A percentile compares a stretch with the other conserved stretches of the same genome.
These are phyloP conservation scores for Loris lydekkerianus DNA, from an alignment of 2,797 vertebrate species.

Conservation along the genomic window DNA sequence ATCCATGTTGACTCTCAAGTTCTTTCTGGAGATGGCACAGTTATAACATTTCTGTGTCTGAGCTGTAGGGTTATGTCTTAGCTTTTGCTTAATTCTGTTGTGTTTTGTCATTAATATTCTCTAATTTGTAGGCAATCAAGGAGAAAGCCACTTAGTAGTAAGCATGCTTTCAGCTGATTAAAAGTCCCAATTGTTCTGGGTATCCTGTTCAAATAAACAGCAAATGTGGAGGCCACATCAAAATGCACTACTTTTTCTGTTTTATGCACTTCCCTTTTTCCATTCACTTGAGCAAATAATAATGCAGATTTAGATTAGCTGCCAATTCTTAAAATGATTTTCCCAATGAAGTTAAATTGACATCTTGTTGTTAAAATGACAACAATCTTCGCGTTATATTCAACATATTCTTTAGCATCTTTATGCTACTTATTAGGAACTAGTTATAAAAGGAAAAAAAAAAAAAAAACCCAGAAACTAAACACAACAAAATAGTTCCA, in stretches of 20 bases:
- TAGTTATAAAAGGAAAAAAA: background rate
- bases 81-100: constrained; percentile 61
- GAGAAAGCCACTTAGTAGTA: constrained; percentile 49
- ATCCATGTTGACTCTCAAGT: constrained; percentile 65
- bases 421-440: constrained; percentile 37
- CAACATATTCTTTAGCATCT: constrained; percentile 43
- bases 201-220: constrained; percentile 63
- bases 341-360: constrained; percentile 58
- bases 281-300: constrained; percentile 53
- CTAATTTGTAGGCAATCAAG: constrained; percentile 51
- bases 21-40: constrained; percentile 39
- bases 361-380: constrained; percentile 65
- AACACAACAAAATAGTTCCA: constrained; percentile 7
- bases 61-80: constrained; percentile 43
- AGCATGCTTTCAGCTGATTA: constrained; percentile 44
- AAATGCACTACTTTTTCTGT: constrained; percentile 14
- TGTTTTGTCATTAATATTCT: constrained; percentile 30
- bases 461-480: background rate
- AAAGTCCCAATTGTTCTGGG: constrained; percentile 14
- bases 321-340: constrained; percentile 59
- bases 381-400: constrained; percentile 61
- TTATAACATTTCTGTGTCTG: constrained; percentile 46
- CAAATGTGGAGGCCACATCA: constrained; percentile 44
- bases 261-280: constrained; percentile 24
- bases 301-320: constrained; percentile 55